Conservation (phyloP, 2,888 invertebrate genomes). For the Amphipoea oculea region DNA sequence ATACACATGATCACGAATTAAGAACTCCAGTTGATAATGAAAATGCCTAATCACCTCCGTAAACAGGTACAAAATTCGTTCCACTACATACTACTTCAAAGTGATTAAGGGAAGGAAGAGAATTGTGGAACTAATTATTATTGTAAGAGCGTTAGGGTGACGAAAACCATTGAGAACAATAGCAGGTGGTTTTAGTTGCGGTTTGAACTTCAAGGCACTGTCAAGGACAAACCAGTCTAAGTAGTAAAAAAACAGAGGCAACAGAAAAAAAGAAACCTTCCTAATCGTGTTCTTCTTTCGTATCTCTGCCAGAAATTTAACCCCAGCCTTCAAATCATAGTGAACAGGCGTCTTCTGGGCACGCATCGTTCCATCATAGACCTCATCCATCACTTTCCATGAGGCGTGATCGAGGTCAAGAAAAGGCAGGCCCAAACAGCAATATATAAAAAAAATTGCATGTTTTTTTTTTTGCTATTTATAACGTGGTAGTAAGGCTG, state of each 20-base stretch:
- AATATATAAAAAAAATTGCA: too few species aligned
- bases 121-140: conserved; percentile 36
- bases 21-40: neutral
- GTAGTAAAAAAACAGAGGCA: neutral
- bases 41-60: neutral
- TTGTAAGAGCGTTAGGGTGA: conserved; percentile 16
- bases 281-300: neutral
- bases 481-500: neutral
- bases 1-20: neutral
- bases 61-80: conserved; percentile 17
- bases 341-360: too few species aligned
- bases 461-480: neutral
- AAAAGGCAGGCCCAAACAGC: too few species aligned
- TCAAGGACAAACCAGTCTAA: neutral
- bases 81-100: neutral
- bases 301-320: neutral
- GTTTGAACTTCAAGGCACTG: neutral
- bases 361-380: too few species aligned
- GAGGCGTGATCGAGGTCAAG: too few species aligned
- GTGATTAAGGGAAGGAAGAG: conserved; percentile 42
- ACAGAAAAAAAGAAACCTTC: neutral
- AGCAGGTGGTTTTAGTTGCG: conserved; percentile 25
- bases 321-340: too few species aligned
- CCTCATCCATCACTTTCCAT: too few species aligned
- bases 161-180: conserved; percentile 39